Evolutionary conservation across 2,797 vertebrate genomes (phyloP).

Genomic region (Acanthiza pusilla): DNA sequence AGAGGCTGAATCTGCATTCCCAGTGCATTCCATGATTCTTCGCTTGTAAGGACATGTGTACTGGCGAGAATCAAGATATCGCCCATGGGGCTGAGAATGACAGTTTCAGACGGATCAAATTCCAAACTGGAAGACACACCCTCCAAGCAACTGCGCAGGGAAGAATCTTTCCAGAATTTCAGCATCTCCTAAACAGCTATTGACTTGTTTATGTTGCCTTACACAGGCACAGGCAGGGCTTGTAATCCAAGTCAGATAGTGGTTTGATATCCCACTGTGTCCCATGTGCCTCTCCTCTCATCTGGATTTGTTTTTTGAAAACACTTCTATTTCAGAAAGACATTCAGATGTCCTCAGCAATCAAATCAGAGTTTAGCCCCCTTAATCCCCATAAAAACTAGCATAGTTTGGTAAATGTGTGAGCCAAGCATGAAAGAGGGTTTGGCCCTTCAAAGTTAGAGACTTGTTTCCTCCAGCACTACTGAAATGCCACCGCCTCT

Average conservation of each 20-base stretch:
- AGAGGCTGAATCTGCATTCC: neutral
- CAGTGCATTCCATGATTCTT: neutral
- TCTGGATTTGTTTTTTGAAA: neutral
- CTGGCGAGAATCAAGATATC: neutral
- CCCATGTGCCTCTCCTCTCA: neutral
- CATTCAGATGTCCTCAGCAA: neutral
- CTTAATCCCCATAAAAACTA: neutral
- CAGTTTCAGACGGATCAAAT: neutral
- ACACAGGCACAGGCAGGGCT: neutral
- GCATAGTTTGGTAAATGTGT: neutral
- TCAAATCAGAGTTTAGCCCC: neutral
- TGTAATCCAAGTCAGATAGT: neutral
- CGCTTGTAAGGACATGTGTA: neutral
- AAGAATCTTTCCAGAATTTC: neutral
- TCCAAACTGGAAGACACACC: conserved; percentile 17
- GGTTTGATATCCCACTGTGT: neutral
- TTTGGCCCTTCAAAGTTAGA: neutral
- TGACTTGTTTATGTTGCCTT: neutral
- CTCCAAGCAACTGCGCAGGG: neutral
- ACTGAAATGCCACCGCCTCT: neutral
- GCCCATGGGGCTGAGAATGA: neutral
- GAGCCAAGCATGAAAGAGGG: neutral
- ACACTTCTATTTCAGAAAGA: neutral
- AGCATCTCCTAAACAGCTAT: neutral
- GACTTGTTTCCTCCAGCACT: neutral